Conservation (phyloP, 2,888 invertebrate species). For the Ctena decussata region DNA sequence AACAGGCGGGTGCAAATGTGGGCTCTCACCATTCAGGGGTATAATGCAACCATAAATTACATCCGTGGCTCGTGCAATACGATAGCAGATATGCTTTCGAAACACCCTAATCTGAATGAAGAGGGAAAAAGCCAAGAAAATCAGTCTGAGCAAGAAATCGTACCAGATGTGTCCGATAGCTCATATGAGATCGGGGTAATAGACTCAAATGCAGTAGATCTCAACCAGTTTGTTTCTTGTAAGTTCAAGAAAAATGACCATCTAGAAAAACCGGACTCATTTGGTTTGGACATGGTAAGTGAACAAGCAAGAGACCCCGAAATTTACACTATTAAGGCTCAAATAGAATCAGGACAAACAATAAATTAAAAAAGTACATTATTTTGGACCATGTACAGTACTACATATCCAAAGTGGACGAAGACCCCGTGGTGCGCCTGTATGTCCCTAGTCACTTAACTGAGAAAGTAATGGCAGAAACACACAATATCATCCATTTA, state of each 20-base stretch:
- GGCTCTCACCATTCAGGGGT: too few species aligned
- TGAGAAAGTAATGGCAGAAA: not conserved
- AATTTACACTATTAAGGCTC: not conserved
- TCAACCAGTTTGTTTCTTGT: not conserved
- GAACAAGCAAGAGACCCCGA: not conserved
- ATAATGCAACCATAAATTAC: too few species aligned
- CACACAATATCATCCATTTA: not conserved
- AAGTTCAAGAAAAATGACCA: not conserved
- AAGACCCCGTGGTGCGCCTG: too few species aligned
- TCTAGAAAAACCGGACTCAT: too few species aligned
- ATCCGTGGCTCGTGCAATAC: too few species aligned
- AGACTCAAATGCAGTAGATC: not conserved
- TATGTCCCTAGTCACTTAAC: not conserved
- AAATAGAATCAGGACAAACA: not conserved
- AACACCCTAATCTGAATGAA: too few species aligned
- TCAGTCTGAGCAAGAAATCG: too few species aligned
- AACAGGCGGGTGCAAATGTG: too few species aligned
- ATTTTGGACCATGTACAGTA: not conserved
- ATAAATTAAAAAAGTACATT: not conserved
- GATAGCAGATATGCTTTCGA: too few species aligned
- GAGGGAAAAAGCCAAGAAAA: too few species aligned
- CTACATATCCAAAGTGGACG: not conserved
- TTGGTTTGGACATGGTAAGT: too few species aligned
- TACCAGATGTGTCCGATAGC: not conserved
- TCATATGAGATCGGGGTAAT: too few species aligned